These are phyloP conservation scores for Eurystomus glaucurus DNA, from an alignment of 2,797 vertebrate genomes.

Conservation along the genomic window DNA sequence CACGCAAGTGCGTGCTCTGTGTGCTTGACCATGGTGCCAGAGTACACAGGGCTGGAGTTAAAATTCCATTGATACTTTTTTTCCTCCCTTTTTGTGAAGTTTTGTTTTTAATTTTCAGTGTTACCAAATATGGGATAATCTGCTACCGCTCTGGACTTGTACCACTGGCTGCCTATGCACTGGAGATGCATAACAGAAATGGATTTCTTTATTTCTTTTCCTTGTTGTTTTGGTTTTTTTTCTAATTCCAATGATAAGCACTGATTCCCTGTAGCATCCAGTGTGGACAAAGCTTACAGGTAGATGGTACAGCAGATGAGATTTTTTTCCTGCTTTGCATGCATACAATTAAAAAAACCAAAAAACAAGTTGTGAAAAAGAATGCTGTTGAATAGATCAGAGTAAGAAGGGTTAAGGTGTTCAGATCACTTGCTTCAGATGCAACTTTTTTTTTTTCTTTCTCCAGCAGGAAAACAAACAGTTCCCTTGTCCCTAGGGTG, in stretches of 20 bases:
- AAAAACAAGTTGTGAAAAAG: background rate
- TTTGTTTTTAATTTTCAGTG: constrained; percentile 42
- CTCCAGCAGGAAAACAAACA: constrained; percentile 62
- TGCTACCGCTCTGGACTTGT: background rate
- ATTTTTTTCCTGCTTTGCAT: constrained; percentile 7
- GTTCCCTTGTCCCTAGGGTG: constrained; percentile 55
- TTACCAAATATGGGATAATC: constrained; percentile 53
- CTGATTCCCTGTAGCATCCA: background rate
- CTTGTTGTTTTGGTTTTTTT: background rate
- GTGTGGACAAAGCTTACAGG: background rate
- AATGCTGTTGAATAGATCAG: background rate
- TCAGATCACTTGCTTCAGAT: constrained; percentile 58
- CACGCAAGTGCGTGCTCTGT: background rate
- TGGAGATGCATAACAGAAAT: background rate
- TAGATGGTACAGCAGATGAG: background rate
- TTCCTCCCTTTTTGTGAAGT: background rate
- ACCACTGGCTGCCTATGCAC: background rate
- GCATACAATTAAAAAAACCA: background rate
- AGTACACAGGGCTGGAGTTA: constrained; percentile 22
- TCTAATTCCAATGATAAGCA: background rate
- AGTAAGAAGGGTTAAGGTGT: constrained; percentile 51
- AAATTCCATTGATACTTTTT: constrained; percentile 14
- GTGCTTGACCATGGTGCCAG: background rate
- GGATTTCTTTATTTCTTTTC: background rate
- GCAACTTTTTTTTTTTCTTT: background rate